Base-by-base conservation (phyloP, 2,113 vertebrate species). In the Clarias gariepinus region DNA sequence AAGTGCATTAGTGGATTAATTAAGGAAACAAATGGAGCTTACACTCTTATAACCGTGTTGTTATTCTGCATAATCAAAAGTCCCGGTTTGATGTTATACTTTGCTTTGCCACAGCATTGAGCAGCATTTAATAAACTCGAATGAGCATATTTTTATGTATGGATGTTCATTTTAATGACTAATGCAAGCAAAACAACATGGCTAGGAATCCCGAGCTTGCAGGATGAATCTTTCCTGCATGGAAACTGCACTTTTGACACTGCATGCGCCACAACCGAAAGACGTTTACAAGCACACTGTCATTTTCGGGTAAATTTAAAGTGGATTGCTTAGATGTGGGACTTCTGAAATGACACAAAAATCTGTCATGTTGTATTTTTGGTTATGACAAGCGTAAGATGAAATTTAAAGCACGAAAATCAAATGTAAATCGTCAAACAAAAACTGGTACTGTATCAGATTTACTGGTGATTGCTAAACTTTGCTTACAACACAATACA, bases 141-240 rank as follows among this genome's bases (percentile, higher is more conserved):
- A 47, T 47, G 47, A 47, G 47, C 6, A 47, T 47, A 47, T 47
- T 47, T 47, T 47, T 8, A 47, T 47, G 47, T 8, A 7, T 47
- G 0, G 33, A 52, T 52, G 36, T 52, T 21, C 21, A 25, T 15
- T 41, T 41, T 5, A 52, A 74, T 19, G 61, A 7, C 36, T 71
- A n/a, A 58, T 36, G 28, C 30, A 58, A 41, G 55, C 16, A 12
- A 84, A 71, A 74, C 30, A 73, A 1, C 1, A 8, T 30, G 30
- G 55, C 55, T 18, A 52, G 58, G 52, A 74, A n/a, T 41, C n/a
- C 21, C 80, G 60, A 81, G 33, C 55, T 81, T 60, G 78, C 78
- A 81, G 19, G 21, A 74, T 47, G 2, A 84, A 8, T 30, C 69
- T 74, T 47, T 74, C 13, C 33, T 53, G 12, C 23, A n/a, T 84